Evolutionary conservation across 2,113 vertebrate genomes (phyloP).

Genomic region (Myxocyprinus asiaticus): DNA sequence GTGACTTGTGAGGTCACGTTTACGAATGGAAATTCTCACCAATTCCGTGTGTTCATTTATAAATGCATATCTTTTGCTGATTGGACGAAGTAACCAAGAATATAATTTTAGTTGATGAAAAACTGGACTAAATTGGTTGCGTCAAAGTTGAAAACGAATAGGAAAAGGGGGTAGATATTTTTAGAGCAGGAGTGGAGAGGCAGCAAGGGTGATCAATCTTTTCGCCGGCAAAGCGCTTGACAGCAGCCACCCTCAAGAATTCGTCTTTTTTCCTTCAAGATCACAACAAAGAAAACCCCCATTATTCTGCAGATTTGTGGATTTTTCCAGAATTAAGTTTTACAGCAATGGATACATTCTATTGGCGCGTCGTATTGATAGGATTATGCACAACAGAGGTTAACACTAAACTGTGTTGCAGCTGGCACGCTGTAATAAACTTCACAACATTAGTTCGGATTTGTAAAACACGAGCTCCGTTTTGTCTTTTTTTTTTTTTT

Average conservation of each 20-base stretch:
- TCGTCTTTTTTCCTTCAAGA: slow-evolving; percentile 64
- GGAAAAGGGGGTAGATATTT: slow-evolving; percentile 65
- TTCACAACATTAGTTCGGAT: background rate
- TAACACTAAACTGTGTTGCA: background rate
- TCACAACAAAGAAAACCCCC: slow-evolving; percentile 67
- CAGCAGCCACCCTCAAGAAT: slow-evolving; percentile 82
- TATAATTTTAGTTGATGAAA: slow-evolving; percentile 38
- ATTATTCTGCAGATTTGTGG: slow-evolving; percentile 43
- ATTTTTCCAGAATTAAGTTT: slow-evolving; percentile 42
- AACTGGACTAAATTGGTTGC: slow-evolving; percentile 49
- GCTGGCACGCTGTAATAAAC: background rate
- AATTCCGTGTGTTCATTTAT: slow-evolving; percentile 9
- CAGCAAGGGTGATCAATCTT: slow-evolving; percentile 92
- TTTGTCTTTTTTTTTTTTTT: slow-evolving; percentile 20
- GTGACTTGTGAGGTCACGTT: slow-evolving; percentile 70
- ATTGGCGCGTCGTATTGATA: background rate
- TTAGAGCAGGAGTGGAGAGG: slow-evolving; percentile 66
- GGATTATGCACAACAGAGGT: background rate
- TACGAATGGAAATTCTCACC: slow-evolving; percentile 24
- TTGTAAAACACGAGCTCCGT: slow-evolving; percentile 10
- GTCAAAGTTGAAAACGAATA: slow-evolving; percentile 52
- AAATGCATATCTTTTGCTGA: slow-evolving; percentile 7
- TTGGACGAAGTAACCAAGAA: slow-evolving; percentile 2
- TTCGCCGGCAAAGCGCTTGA: slow-evolving; percentile 81
- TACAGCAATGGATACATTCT: slow-evolving; percentile 27